These are phyloP conservation scores for Drosophila teissieri DNA, from an alignment of 1,140 invertebrate species.

Conservation along the genomic window DNA sequence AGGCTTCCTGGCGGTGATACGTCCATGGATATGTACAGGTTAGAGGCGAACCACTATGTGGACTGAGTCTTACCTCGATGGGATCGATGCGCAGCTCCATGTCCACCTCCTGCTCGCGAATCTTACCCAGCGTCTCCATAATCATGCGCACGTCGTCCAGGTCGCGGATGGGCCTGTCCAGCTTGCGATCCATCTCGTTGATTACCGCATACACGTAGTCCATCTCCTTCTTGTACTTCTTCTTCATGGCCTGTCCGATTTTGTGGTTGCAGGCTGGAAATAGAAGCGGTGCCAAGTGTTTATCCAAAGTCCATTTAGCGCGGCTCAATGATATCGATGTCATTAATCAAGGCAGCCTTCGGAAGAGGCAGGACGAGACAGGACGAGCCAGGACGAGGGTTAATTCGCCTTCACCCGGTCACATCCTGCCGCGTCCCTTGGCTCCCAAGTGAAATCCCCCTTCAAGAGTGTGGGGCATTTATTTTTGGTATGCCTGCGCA, in stretches of 20 bases:
- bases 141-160: slow-evolving; percentile 96
- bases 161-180: slow-evolving; percentile 94
- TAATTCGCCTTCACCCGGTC: slow-evolving; percentile 85
- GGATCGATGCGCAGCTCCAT: slow-evolving; percentile 97
- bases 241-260: slow-evolving; percentile 95
- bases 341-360: slow-evolving; percentile 68
- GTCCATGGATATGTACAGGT: no score
- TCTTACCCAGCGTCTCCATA: slow-evolving; percentile 97
- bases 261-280: slow-evolving; percentile 88
- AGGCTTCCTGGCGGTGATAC: slow-evolving; percentile 91
- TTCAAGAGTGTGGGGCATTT: slow-evolving; percentile 46
- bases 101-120: slow-evolving; percentile 96
- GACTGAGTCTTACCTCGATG: slow-evolving; percentile 89
- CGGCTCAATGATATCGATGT: slow-evolving; percentile 44
- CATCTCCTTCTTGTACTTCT: slow-evolving; percentile 97
- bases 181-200: slow-evolving; percentile 94
- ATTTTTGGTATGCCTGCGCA: slow-evolving; percentile 46
- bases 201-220: slow-evolving; percentile 97
- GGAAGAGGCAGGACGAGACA: no score
- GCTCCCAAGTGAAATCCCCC: neutral
- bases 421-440: slow-evolving; percentile 33
- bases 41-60: no score
- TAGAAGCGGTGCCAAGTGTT: slow-evolving; percentile 58
- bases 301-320: slow-evolving; percentile 41
- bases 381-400: slow-evolving; percentile 26